Conservation (phyloP, 2,113 vertebrate species). For the Myrmecophaga tridactyla region DNA sequence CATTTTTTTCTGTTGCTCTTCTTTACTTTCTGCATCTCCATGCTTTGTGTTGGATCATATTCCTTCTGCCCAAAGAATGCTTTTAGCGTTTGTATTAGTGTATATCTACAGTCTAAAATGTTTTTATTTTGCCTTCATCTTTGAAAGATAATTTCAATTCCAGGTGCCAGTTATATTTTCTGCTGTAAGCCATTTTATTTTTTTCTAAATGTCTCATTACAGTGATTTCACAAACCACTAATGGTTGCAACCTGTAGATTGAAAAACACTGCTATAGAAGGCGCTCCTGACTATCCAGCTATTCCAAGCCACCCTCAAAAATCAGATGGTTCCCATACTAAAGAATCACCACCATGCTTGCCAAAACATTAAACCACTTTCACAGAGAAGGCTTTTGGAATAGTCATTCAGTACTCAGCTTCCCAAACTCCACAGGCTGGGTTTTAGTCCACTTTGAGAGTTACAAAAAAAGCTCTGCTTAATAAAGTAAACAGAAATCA, state of each 20-base stretch:
- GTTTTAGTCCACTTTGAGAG: neutral
- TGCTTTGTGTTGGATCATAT: neutral
- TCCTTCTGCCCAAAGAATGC: neutral
- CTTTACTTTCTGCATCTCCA: neutral
- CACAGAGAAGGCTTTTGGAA: neutral
- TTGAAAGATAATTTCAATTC: constrained; percentile 32
- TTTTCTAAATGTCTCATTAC: neutral
- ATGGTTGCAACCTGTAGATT: neutral
- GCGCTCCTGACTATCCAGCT: neutral
- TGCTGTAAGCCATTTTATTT: neutral
- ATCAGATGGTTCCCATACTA: neutral
- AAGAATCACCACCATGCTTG: neutral
- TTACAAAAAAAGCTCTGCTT: neutral
- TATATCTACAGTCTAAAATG: neutral
- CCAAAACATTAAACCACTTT: neutral
- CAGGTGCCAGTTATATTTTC: neutral
- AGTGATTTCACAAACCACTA: neutral
- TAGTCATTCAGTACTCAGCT: neutral
- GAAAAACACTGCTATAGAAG: neutral
- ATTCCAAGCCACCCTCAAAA: neutral
- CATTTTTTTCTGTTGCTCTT: neutral
- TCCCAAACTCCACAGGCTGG: neutral
- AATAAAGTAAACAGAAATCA: neutral
- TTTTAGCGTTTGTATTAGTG: constrained; percentile 26
- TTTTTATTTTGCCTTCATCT: constrained; percentile 24